Percentiles rank a stretch among this genome's conserved stretches.
phyloP scores from a whole-genome alignment of 2,888 invertebrate species.

The Notodromas monacha region DNA sequence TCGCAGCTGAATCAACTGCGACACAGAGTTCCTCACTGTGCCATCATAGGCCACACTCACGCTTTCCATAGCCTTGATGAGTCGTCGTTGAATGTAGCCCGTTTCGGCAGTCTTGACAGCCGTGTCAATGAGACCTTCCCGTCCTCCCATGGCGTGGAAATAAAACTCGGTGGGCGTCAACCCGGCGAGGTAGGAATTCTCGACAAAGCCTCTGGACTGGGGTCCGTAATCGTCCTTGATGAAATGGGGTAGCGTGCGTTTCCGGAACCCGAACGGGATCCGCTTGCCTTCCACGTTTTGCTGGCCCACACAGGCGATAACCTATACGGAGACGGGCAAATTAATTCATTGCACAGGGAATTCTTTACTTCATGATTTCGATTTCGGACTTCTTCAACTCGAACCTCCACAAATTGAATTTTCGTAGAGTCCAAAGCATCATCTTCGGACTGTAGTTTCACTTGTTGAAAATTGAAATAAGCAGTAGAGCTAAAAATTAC shows the following conservation, averaged over 20 bases:
- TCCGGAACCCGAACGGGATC: slow-evolving; percentile 18
- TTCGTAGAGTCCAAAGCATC: no score
- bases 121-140: slow-evolving; percentile 23
- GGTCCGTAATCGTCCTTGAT: slow-evolving; percentile 21
- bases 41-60: slow-evolving; percentile 18
- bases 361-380: no score
- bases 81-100: slow-evolving; percentile 22
- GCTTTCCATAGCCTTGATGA: slow-evolving; percentile 23
- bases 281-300: slow-evolving; percentile 19
- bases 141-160: slow-evolving; percentile 24
- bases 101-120: slow-evolving; percentile 24
- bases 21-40: slow-evolving; percentile 17
- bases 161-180: slow-evolving; percentile 22
- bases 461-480: no score
- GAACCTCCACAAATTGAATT: no score
- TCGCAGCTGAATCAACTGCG: no score
- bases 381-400: slow-evolving; percentile 1
- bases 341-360: no score
- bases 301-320: slow-evolving; percentile 19
- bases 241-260: slow-evolving; percentile 17
- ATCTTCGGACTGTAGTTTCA: background rate
- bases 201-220: slow-evolving; percentile 21
- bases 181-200: slow-evolving; percentile 23
- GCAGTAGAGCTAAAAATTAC: no score
- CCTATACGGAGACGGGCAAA: slow-evolving; percentile 13